These are phyloP conservation scores for Diprion similis DNA, from an alignment of 1,140 invertebrate species.

Conservation along the genomic window DNA sequence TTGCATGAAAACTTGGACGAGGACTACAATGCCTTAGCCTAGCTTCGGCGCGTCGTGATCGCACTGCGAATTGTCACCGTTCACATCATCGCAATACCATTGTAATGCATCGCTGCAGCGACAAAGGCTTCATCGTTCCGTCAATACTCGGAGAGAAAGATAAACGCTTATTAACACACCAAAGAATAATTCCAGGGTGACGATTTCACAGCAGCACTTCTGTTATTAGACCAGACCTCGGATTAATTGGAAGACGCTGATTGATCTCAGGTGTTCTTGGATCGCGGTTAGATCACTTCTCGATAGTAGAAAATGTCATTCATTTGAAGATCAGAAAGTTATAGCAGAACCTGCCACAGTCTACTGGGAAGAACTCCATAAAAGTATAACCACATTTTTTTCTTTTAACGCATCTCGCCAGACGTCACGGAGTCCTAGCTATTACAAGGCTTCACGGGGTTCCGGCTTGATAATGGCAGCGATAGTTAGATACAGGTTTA, in stretches of 20 bases:
- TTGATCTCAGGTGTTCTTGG: background rate
- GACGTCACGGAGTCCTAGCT: too few relatives aligned
- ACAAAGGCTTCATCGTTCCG: too few relatives aligned
- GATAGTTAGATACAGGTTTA: too few relatives aligned
- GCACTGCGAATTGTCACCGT: conserved; percentile 7
- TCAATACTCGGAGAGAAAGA: too few relatives aligned
- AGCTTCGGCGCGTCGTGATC: background rate
- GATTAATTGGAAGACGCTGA: background rate
- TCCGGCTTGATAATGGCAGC: too few relatives aligned
- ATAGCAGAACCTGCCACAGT: too few relatives aligned
- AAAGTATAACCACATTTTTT: too few relatives aligned
- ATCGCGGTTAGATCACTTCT: background rate
- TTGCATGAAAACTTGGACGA: background rate
- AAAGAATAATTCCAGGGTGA: background rate
- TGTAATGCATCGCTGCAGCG: background rate
- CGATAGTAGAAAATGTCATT: background rate
- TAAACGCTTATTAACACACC: background rate
- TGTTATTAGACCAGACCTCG: background rate
- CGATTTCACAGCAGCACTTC: background rate
- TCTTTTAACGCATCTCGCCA: too few relatives aligned
- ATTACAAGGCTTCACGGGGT: too few relatives aligned
- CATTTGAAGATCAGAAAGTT: background rate
- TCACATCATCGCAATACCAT: background rate
- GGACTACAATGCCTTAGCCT: background rate
- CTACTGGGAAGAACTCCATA: too few relatives aligned